Conservation (phyloP, 2,113 vertebrate species). For the Lontra canadensis region DNA sequence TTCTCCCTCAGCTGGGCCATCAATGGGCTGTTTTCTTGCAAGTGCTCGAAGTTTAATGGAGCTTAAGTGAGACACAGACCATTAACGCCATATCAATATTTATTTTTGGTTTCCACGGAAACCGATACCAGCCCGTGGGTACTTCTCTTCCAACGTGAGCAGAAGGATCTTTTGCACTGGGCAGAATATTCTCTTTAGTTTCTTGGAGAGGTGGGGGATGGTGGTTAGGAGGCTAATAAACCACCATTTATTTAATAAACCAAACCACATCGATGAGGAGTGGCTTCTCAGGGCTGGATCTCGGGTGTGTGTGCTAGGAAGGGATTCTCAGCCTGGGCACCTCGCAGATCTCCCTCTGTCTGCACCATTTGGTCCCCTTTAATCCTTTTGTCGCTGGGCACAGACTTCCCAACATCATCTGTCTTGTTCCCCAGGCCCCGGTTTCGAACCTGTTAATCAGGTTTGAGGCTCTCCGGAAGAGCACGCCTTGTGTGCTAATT, state of each 20-base stretch:
- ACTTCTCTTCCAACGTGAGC: slow-evolving; percentile 38
- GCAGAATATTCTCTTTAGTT: slow-evolving; percentile 61
- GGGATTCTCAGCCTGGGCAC: not conserved
- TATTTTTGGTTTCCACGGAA: slow-evolving; percentile 79
- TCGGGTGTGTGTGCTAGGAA: fast-evolving
- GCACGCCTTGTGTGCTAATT: not conserved
- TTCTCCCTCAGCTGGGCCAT: slow-evolving; percentile 55
- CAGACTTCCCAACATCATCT: not conserved
- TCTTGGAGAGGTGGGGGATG: not conserved
- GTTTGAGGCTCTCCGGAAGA: not conserved
- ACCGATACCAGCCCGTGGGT: slow-evolving; percentile 66
- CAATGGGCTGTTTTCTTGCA: slow-evolving; percentile 78
- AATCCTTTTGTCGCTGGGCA: not conserved
- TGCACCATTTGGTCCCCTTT: not conserved
- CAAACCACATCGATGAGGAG: not conserved
- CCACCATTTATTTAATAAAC: slow-evolving; percentile 70
- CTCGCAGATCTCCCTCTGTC: not conserved
- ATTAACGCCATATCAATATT: slow-evolving; percentile 81
- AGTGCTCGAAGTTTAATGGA: slow-evolving; percentile 78
- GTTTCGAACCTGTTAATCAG: slow-evolving; percentile 43
- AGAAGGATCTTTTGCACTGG: slow-evolving; percentile 54
- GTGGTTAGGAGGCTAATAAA: slow-evolving; percentile 40
- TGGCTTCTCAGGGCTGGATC: not conserved
- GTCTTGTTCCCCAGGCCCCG: not conserved
- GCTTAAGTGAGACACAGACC: slow-evolving; percentile 81